A percentile compares a stretch with the other conserved stretches of the same genome.
phyloP scores from a whole-genome alignment of 2,888 invertebrate genomes.

The Corythucha ciliata region DNA sequence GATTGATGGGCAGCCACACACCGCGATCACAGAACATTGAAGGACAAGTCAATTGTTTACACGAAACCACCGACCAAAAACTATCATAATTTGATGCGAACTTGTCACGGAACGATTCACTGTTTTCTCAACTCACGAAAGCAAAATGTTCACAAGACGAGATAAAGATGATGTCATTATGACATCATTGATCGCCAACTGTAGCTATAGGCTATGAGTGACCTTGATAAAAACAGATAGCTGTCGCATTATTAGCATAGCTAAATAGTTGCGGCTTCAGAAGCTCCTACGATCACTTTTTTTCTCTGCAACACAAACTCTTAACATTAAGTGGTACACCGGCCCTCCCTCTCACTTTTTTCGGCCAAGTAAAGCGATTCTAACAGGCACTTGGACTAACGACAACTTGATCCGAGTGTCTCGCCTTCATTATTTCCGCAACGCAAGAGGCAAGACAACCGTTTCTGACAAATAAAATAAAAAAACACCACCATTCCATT shows the following conservation, averaged over 20 bases:
- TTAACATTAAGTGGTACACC: too few species aligned
- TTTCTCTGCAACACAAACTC: not conserved
- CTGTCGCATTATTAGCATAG: too few species aligned
- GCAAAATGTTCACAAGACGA: constrained; percentile 26
- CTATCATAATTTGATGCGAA: too few species aligned
- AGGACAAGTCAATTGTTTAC: too few species aligned
- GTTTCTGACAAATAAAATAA: not conserved
- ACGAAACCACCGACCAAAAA: too few species aligned
- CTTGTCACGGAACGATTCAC: too few species aligned
- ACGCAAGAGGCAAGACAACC: not conserved
- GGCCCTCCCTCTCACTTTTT: not conserved
- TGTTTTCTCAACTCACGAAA: not conserved
- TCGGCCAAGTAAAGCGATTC: too few species aligned
- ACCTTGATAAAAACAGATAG: constrained; percentile 33
- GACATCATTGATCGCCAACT: constrained; percentile 34
- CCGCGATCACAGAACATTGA: too few species aligned
- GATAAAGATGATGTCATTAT: constrained; percentile 33
- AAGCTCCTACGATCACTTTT: not conserved
- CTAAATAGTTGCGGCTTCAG: too few species aligned
- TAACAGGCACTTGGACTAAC: too few species aligned
- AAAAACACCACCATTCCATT: not conserved
- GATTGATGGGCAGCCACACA: too few species aligned
- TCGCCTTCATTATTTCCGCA: not conserved
- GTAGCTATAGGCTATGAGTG: constrained; percentile 31
- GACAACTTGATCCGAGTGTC: not conserved